Evolutionary conservation across 2,113 vertebrate species (phyloP).

Genomic region (Cricetomys ansorgei): DNA sequence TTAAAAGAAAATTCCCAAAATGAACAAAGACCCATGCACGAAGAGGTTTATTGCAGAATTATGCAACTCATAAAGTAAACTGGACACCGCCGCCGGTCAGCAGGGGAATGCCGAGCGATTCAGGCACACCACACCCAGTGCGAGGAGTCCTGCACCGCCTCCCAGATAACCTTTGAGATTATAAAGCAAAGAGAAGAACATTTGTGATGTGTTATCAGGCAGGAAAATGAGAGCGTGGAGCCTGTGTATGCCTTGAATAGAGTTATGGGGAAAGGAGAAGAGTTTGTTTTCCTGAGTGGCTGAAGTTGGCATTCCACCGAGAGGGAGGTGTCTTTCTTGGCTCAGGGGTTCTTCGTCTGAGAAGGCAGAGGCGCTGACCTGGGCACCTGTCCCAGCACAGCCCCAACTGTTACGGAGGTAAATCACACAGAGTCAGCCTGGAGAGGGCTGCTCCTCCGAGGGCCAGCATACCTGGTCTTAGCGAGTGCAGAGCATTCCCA

Average conservation of each 20-base stretch:
- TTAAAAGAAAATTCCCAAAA: slow-evolving; percentile 58
- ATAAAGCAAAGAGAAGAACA: background rate
- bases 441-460: background rate
- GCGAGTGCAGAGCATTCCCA: accelerated
- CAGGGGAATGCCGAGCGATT: accelerated
- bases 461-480: background rate
- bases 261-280: accelerated
- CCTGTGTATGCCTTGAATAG: accelerated
- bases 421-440: accelerated
- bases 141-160: background rate
- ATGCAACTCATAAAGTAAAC: background rate
- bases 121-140: accelerated
- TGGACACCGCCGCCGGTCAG: background rate
- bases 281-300: background rate
- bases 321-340: no score
- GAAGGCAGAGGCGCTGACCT: accelerated
- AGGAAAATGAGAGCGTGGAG: accelerated
- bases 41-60: background rate
- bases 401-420: accelerated
- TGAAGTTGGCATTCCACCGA: background rate
- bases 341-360: background rate
- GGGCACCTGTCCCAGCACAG: background rate
- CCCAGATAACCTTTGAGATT: background rate
- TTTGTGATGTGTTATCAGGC: background rate
- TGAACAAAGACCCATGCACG: slow-evolving; percentile 30